Base-by-base conservation (phyloP, 2,888 invertebrate genomes). In the Tillus elongatus region DNA sequence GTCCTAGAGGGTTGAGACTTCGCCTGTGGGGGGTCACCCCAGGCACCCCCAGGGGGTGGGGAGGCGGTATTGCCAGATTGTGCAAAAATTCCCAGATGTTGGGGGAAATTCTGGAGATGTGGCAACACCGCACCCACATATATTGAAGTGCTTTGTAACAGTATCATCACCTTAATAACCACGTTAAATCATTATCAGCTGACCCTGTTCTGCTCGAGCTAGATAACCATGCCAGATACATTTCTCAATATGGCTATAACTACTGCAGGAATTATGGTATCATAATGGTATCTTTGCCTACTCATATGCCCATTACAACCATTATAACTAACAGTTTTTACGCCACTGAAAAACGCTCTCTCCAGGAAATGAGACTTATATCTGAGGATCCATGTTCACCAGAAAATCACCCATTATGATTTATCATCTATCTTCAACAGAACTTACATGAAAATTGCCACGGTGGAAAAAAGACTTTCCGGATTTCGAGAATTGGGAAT, bases 391-490 rank as follows among this genome's bases (percentile, higher is more conserved):
- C 39, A 39, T 35, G 39, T 36, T 19, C 41, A 39, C 26, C 35
- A 45, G 27, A 43, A 35, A 33, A 47, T 45, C 33, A 37, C 40
- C 13, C 31, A 36, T 6, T 44, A 46, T 10, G 40, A 44, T 19
- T 26, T 45, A 12, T 41, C 45, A 37, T 24, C 33, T 31, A 36
- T 45, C 26, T 46, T 45, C 13, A 43, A 46, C 29, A 32, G 39
- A 36, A 39, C 42, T 14, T 46, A 35, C 14, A 19, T 15, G 3
- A 34, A 15, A 15, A 15, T 30, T 33, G 40, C 44, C 34, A 39
- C 43, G 19, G 34, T 44, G 33, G 39, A 36, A 6, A 42, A 43
- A 37, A 43, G 37, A 33, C 31, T 42, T 28, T 43, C 39, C 32
- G 41, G 45, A 26, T 43, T 45, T 33, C 39, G 33, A 39, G 26